phyloP scores from a whole-genome alignment of 2,797 vertebrate species.

The Babyrousa celebensis region DNA sequence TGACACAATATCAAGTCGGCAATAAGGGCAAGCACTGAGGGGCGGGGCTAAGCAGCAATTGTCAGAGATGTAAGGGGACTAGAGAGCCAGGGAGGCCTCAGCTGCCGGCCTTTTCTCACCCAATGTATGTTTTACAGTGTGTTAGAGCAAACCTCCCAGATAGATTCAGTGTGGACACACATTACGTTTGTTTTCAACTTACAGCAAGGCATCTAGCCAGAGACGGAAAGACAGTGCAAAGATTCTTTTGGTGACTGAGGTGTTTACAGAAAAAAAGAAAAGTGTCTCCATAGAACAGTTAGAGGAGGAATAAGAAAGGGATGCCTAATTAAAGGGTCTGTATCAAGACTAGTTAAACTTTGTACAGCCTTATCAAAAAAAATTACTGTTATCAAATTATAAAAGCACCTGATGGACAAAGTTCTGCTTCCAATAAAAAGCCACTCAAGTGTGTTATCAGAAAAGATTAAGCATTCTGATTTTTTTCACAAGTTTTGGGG shows the following conservation, averaged over 20 bases:
- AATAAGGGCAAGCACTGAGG: neutral
- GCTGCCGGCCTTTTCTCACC: neutral
- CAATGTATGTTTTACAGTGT: neutral
- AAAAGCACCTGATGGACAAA: slow-evolving; percentile 3
- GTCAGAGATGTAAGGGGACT: neutral
- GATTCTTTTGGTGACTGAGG: neutral
- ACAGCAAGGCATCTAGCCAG: neutral
- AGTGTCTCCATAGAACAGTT: neutral
- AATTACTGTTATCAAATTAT: neutral
- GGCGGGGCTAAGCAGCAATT: neutral
- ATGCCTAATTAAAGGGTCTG: neutral
- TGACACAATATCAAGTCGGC: neutral
- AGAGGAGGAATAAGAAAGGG: neutral
- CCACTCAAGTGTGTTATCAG: neutral
- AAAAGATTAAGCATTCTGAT: slow-evolving; percentile 7
- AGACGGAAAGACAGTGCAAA: neutral
- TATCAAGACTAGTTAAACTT: neutral
- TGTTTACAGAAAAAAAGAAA: slow-evolving; percentile 37
- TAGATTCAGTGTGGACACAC: too few species aligned
- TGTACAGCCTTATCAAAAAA: neutral
- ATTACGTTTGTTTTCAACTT: neutral
- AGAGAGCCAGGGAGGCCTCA: neutral
- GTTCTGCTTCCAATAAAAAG: slow-evolving; percentile 42
- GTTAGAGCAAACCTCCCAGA: neutral
- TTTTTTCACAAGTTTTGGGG: neutral